These are phyloP conservation scores for Acholoe squamosa DNA, from an alignment of 2,888 invertebrate species.

Conservation along the genomic window DNA sequence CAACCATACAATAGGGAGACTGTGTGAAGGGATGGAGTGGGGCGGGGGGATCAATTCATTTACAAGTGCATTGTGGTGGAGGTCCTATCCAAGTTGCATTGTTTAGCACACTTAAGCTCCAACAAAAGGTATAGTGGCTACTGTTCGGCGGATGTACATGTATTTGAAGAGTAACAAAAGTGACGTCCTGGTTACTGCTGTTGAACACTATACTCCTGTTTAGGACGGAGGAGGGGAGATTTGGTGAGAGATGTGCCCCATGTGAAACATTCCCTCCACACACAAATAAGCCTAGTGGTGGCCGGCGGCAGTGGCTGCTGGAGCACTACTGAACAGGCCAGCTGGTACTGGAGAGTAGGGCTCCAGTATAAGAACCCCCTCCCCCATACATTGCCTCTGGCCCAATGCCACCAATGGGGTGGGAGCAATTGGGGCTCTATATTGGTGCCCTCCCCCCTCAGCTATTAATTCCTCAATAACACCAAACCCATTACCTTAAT, in stretches of 20 bases:
- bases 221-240: neutral
- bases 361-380: neutral
- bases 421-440: neutral
- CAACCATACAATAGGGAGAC: too few species aligned
- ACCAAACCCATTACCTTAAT: constrained; percentile 13
- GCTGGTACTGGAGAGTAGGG: constrained; percentile 1
- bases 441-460: neutral
- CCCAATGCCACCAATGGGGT: neutral
- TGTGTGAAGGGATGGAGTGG: too few species aligned
- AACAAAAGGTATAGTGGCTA: neutral
- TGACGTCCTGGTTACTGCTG: neutral
- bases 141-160: too few species aligned
- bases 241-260: neutral
- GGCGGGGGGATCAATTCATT: neutral
- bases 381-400: neutral
- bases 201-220: neutral
- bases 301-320: neutral
- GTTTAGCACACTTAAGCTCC: neutral
- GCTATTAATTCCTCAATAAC: constrained; percentile 4
- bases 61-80: neutral
- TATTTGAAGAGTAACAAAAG: too few species aligned
- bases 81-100: neutral
- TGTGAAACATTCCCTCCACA: too few species aligned
- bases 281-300: neutral
- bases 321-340: neutral